Percentiles rank a stretch among this genome's conserved stretches.
These are phyloP conservation scores for Acleris sparsana DNA, from an alignment of 2,888 invertebrate species.

Conservation along the genomic window DNA sequence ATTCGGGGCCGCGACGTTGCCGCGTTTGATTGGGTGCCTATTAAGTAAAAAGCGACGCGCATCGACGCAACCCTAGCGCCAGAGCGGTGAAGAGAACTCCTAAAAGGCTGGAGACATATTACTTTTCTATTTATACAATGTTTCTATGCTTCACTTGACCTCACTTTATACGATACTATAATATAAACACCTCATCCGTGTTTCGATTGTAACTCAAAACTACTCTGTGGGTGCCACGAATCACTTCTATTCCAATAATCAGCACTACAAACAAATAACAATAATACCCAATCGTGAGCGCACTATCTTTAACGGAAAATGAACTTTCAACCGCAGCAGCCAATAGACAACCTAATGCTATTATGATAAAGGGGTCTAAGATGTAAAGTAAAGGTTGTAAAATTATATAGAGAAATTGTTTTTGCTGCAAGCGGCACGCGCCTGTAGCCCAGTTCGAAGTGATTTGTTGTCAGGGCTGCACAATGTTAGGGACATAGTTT, in stretches of 20 bases:
- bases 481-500: constrained; percentile 26
- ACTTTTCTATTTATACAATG: too few species aligned
- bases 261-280: constrained; percentile 69
- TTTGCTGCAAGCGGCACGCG: constrained; percentile 68
- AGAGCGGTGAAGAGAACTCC: too few species aligned
- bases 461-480: constrained; percentile 56
- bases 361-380: constrained; percentile 37
- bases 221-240: constrained; percentile 20
- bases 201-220: constrained; percentile 14
- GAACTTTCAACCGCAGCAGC: constrained; percentile 16
- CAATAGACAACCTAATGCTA: constrained; percentile 35
- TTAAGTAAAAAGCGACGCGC: too few species aligned
- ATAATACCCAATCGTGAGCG: constrained; percentile 68
- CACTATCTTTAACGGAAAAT: constrained; percentile 48
- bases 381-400: constrained; percentile 46
- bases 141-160: too few species aligned
- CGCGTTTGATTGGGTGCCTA: too few species aligned
- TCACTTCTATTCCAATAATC: constrained; percentile 57
- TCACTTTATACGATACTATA: too few species aligned
- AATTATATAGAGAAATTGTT: constrained; percentile 65
- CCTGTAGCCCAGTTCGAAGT: constrained; percentile 58
- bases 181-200: background rate
- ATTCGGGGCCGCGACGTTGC: too few species aligned
- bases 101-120: too few species aligned
- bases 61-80: too few species aligned